Base-by-base conservation (phyloP, 2,113 vertebrate genomes). In the Xenopus borealis region DNA sequence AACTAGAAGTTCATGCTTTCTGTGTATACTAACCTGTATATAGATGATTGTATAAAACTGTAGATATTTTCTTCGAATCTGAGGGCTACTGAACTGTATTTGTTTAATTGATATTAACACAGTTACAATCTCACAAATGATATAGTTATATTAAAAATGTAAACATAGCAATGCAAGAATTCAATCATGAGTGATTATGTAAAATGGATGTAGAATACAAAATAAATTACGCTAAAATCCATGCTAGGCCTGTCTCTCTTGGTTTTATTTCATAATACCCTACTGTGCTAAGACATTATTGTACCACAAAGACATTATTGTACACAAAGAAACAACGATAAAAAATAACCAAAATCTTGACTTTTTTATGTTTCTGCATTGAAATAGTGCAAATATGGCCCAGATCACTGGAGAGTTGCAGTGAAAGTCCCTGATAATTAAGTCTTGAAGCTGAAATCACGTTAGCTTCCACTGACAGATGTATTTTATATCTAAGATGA, bases 361-460 rank as follows among this genome's bases (percentile, higher is more conserved):
- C 10, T 55, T 69, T 68, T 76, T 76, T 69, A 69, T 76, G 74
- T 76, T 76, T 64, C 66, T 76, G 66, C 74, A 76, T 76, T 58
- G 67, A 59, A 76, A 55, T 76, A 52, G 58, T 57, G 67, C 59
- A 64, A 63, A 76, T 66, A 45, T 46, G 18, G 74, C 46, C 66
- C 74, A 55, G 67, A 70, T 70, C 67, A 76, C 58, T 70, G 66
- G 61, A 76, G 74, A 76, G 74, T 30, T 70, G 66, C 74, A 69
- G 57, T 70, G 74, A 59, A 76, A 64, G 69, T 76, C 61, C 45
- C 47, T 63, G 66, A 76, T 76, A 76, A 76, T 76, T 66, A 76
- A 76, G 74, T 76, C 66, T 64, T 76, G 74, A 76, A 64, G 61
- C 74, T 70, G 74, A 76, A 76, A 76, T 76, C 66, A 70, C 45